Base-by-base conservation (phyloP, 2,888 invertebrate species). In the Crocallis elinguaria region DNA sequence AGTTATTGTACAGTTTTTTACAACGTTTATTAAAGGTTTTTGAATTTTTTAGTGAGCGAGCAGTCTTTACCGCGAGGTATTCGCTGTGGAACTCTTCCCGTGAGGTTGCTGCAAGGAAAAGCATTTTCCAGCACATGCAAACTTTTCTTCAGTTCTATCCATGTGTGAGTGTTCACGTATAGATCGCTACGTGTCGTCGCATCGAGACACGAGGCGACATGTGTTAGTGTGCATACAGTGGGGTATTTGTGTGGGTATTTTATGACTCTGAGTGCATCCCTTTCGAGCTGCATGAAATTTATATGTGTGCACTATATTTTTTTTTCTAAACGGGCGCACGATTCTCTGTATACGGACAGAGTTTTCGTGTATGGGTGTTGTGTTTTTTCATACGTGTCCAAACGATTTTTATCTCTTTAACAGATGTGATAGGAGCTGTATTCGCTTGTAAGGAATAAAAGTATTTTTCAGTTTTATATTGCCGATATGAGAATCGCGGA, bases 401-500 rank as follows among this genome's bases (percentile, higher is more conserved):
- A 12, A 25, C 57, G 43, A 81, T 66, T 83, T 69, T 69, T 37
- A 53, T 55, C 70, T 61, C 59, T 81, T 73, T 58, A 0, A 0
- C 5, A 2, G 2, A 1, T 0, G 6, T 0, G 0, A 2, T 75
- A 83, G 55, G 57, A 66, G 44, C 57, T 50, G 61, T 57, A 69
- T 79, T 88, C 13, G 67, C n/a, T 21, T 80, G 84, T 2, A 17
- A 29, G 46, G 35, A 55, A 42, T 64, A 78, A 86, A 90, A 89
- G 82, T 90, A 91, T 91, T 90, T 91, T 91, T 90, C 89, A 91
- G 91, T 91, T 90, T 90, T 90, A 90, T 91, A 90, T 90, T 88
- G 90, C 64, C 88, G 89, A 91, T 91, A 91, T 91, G 90, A 90
- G 91, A 88, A 88, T 90, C 89, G 89, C 82, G 90, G 87, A 90